phyloP scores from a whole-genome alignment of 2,888 invertebrate species.

The Acronicta leporina region DNA sequence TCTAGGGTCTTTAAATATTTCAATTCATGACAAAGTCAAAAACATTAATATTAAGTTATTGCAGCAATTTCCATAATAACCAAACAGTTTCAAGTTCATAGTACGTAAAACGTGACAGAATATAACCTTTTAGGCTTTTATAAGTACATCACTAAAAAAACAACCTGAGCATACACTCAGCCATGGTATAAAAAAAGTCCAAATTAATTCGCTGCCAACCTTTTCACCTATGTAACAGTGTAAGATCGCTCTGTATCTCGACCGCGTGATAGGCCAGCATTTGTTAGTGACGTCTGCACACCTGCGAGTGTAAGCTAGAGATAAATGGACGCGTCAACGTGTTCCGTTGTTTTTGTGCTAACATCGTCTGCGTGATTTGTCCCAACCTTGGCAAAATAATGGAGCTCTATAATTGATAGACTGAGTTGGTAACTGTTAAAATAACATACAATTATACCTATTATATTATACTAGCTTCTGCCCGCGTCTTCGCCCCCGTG shows the following conservation, averaged over 20 bases:
- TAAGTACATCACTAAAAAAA: not conserved
- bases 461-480: too few relatives aligned
- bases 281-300: conserved; percentile 54
- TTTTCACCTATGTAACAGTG: conserved; percentile 10
- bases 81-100: too few relatives aligned
- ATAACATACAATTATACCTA: too few relatives aligned
- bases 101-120: not conserved
- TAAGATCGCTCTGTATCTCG: conserved; percentile 32
- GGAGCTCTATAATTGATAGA: not conserved
- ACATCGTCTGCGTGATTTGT: conserved; percentile 30
- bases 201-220: conserved; percentile 24
- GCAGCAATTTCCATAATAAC: too few relatives aligned
- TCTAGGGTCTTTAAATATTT: too few relatives aligned
- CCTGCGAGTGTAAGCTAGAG: conserved; percentile 53
- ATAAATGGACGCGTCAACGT: conserved; percentile 50
- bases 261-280: conserved; percentile 56
- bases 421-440: too few relatives aligned
- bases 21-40: too few relatives aligned
- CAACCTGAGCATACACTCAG: not conserved
- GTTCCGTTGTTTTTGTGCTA: conserved; percentile 46
- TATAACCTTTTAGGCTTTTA: not conserved
- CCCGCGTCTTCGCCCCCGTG: too few relatives aligned
- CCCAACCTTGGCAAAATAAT: conserved; percentile 3
- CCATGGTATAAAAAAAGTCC: conserved; percentile 11
- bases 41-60: too few relatives aligned